Conservation (phyloP, 2,797 vertebrate species). For the Philypnodon macrostomus region DNA sequence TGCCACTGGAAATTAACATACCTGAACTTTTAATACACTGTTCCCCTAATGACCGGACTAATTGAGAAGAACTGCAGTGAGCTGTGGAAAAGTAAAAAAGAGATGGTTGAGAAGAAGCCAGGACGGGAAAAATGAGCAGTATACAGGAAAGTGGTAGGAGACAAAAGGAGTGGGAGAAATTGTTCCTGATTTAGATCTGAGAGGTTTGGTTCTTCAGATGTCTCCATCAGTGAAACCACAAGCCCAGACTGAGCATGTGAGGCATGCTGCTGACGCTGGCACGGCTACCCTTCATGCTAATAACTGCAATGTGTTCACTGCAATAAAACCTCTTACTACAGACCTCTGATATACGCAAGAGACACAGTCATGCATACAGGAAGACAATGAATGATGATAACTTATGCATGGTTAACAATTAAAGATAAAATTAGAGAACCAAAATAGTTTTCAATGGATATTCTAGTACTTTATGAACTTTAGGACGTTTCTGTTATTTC, state of each 20-base stretch:
- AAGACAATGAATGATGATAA: constrained; percentile 16
- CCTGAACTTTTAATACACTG: constrained; percentile 11
- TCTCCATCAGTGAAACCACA: constrained; percentile 80
- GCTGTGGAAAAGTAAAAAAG: constrained; percentile 3
- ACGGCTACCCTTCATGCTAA: constrained; percentile 72
- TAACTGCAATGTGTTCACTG: constrained; percentile 78
- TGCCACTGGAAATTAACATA: constrained; percentile 19
- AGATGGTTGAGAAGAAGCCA: constrained; percentile 15
- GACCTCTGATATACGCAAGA: constrained; percentile 30
- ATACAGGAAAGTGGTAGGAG: constrained; percentile 21
- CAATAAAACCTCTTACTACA: constrained; percentile 67
- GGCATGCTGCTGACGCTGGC: constrained; percentile 74
- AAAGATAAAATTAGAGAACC: too few relatives aligned
- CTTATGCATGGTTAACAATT: too few relatives aligned
- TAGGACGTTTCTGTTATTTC: too few relatives aligned
- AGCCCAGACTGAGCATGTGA: constrained; percentile 75
- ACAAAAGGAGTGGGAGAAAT: constrained; percentile 50
- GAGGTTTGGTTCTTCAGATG: constrained; percentile 76
- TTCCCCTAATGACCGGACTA: constrained; percentile 4
- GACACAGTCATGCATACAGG: constrained; percentile 19
- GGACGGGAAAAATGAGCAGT: constrained; percentile 17
- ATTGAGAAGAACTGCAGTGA: constrained; percentile 10
- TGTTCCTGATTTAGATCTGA: constrained; percentile 79
- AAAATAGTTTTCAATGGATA: too few relatives aligned
- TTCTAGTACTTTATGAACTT: too few relatives aligned